Percentiles rank a stretch among this genome's conserved stretches.
Conservation (phyloP, 2,888 invertebrate genomes). For the Rotaria sp. region DNA sequence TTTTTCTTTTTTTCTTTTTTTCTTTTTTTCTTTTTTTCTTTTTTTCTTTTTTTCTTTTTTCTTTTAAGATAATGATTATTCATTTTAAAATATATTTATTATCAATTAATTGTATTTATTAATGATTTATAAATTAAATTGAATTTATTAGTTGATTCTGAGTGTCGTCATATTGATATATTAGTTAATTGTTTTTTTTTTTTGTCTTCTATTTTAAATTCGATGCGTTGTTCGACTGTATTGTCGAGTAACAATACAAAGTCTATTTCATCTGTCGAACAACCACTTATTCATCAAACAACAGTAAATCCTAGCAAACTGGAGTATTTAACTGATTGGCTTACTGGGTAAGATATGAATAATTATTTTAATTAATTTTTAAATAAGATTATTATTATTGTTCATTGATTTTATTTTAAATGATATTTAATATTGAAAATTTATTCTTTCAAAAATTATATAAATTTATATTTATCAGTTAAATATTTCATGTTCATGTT, state of each 20-base stretch:
- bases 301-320: background rate
- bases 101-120: background rate
- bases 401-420: too few species aligned
- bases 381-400: too few species aligned
- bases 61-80: background rate
- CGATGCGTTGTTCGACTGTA: constrained; percentile 2
- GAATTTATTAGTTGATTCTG: background rate
- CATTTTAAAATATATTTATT: background rate
- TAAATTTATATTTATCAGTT: too few species aligned
- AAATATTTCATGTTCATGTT: too few species aligned
- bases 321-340: constrained; percentile 19
- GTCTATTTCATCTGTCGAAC: background rate
- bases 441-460: too few species aligned
- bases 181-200: too few species aligned
- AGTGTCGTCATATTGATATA: background rate
- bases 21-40: too few species aligned
- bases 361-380: too few species aligned
- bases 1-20: too few species aligned
- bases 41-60: background rate
- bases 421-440: too few species aligned
- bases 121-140: background rate
- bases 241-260: background rate
- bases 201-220: background rate
- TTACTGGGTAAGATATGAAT: background rate
- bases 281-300: constrained; percentile 9